phyloP scores from a whole-genome alignment of 2,888 invertebrate genomes.

The Harpalus rufipes region DNA sequence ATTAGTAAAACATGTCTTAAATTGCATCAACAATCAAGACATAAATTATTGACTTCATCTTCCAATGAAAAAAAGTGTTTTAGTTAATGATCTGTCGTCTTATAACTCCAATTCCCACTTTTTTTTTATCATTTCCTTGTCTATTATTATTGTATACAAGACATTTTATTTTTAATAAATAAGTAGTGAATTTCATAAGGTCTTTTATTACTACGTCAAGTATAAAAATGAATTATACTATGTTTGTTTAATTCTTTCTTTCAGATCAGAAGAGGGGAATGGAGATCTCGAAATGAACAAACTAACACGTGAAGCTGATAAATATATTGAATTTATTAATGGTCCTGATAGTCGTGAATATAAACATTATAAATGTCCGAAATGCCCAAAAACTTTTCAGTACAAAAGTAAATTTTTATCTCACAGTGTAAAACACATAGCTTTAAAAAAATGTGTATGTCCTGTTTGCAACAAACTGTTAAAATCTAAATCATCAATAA shows the following conservation, averaged over 20 bases:
- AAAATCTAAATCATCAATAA: constrained; percentile 73
- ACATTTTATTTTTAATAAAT: constrained; percentile 9
- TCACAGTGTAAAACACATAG: constrained; percentile 53
- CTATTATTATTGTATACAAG: background rate
- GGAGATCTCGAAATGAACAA: constrained; percentile 68
- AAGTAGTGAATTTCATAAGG: constrained; percentile 18
- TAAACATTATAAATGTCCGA: constrained; percentile 51
- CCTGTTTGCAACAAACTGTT: constrained; percentile 73
- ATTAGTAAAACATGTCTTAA: constrained; percentile 76
- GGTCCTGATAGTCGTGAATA: constrained; percentile 69
- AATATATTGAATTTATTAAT: constrained; percentile 21
- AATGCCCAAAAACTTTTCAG: constrained; percentile 45
- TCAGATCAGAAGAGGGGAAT: constrained; percentile 52
- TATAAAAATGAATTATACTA: constrained; percentile 76
- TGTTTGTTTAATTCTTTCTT: constrained; percentile 56
- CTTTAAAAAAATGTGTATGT: constrained; percentile 72
- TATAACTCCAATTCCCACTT: background rate
- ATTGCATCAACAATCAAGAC: constrained; percentile 77
- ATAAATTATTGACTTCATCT: constrained; percentile 70
- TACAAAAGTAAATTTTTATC: constrained; percentile 48
- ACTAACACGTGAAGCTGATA: constrained; percentile 36
- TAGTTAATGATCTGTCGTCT: background rate
- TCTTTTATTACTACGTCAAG: constrained; percentile 73
- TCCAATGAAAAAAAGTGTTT: background rate
- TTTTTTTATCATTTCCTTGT: background rate